These are phyloP conservation scores for Hesperia comma DNA, from an alignment of 2,888 invertebrate species.

Conservation along the genomic window DNA sequence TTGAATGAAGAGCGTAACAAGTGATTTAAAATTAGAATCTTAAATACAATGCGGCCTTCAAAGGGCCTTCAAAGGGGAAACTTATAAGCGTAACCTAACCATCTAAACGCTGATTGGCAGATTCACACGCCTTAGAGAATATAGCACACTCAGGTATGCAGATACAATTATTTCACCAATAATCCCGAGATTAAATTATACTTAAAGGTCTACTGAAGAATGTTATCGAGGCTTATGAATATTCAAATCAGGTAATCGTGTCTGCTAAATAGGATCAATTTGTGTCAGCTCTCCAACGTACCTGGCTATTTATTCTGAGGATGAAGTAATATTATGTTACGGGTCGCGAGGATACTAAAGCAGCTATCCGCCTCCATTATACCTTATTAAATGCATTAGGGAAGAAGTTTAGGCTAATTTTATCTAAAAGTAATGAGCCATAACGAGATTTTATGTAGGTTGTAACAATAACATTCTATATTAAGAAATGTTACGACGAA, in stretches of 20 bases:
- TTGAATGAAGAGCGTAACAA: too few relatives aligned
- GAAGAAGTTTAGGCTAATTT: slow-evolving; percentile 4
- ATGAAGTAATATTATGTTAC: slow-evolving; percentile 33
- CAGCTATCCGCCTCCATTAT: slow-evolving; percentile 8
- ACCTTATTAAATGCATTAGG: slow-evolving; percentile 17
- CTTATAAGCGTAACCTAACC: too few relatives aligned
- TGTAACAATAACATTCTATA: background rate
- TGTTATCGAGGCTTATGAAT: slow-evolving; percentile 53
- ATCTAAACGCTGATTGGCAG: too few relatives aligned
- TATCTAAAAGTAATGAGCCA: background rate
- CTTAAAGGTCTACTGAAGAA: slow-evolving; percentile 47
- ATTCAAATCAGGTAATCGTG: slow-evolving; percentile 52
- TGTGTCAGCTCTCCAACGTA: slow-evolving; percentile 47
- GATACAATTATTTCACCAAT: slow-evolving; percentile 3
- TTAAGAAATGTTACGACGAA: background rate
- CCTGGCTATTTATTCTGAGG: slow-evolving; percentile 39
- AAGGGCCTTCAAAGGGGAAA: too few relatives aligned
- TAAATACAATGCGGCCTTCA: too few relatives aligned
- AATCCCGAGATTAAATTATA: slow-evolving; percentile 38
- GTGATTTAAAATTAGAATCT: too few relatives aligned
- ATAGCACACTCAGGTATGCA: background rate
- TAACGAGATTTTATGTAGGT: background rate
- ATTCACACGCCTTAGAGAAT: too few relatives aligned
- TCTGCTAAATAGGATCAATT: slow-evolving; percentile 54
- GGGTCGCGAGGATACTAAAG: slow-evolving; percentile 14